Base-by-base conservation (phyloP, 2,113 vertebrate species). In the Sinocyclocheilus anophthalmus region DNA sequence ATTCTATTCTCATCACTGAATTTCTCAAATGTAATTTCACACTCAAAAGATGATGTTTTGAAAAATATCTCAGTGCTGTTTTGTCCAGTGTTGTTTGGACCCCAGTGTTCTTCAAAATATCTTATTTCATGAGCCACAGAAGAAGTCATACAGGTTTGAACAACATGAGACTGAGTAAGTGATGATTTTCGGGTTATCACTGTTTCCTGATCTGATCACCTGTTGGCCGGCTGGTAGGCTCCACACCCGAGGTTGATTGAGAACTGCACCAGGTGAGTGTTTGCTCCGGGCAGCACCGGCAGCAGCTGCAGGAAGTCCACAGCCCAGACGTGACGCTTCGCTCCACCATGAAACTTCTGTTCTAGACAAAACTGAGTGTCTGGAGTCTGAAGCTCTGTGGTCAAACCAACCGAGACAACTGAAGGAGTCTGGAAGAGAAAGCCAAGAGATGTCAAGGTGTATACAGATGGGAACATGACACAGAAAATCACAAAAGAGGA, bases 231-330 rank as follows among this genome's bases (percentile, higher is more conserved):
- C 83, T 99, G 97, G 75, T 97, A 96, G 18, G 97, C 97, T 89
- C 98, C 98, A 91, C 98, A 99, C 78, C 98, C 98, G 63, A 99
- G 92, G 91, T 98, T 99, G 92, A 99, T 96, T 87, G 98, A 99
- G 93, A 99, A 99, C 87, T 99, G 97, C 87, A 96, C 96, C 92
- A 98, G 95, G 81, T 99, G 98, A 14, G 98, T 98, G 92, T 96
- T 94, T 0, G 96, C 95, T 57, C 95, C 94, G 84, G 97, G 96
- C 3, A 99, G 94, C 85, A 97, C 95, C 0, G 97, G 97, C 42
- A 99, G 95, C 90, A 98, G 91, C 0, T 99, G 97, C 94, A 99
- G 96, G 87, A 97, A 98, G 92, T 99, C 98, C 86, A 99, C 87
- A 20, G 97, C 96, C 98, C 98, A 99, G 24, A 98, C 95, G 63